Percentiles rank a stretch among this genome's conserved stretches.
Conservation (phyloP, 2,888 invertebrate species). For the Trachelus iudaicus region DNA sequence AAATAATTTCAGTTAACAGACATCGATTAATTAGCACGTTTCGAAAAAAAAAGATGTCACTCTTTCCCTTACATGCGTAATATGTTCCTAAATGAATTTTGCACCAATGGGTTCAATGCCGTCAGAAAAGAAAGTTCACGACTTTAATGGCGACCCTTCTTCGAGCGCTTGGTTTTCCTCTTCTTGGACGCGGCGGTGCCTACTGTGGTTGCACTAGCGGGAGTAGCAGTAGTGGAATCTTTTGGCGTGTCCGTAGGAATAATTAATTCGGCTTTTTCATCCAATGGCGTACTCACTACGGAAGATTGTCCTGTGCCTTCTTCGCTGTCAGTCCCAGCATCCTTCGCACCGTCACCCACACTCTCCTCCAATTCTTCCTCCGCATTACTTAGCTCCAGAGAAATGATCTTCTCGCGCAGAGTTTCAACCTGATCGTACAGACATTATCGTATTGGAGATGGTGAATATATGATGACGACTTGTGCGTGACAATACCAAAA, state of each 20-base stretch:
- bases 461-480: not conserved
- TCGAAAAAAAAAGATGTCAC: not conserved
- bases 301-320: conserved; percentile 62
- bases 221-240: conserved; percentile 64
- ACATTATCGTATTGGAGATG: conserved; percentile 15
- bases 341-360: conserved; percentile 56
- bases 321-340: conserved; percentile 59
- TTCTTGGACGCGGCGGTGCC: conserved; percentile 57
- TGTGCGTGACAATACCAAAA: not conserved
- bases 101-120: not conserved
- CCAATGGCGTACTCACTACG: conserved; percentile 60
- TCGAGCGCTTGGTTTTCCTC: conserved; percentile 69
- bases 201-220: conserved; percentile 37
- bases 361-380: conserved; percentile 69
- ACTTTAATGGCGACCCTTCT: conserved; percentile 68
- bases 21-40: not conserved
- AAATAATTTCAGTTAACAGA: not conserved
- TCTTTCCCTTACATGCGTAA: not conserved
- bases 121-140: not conserved
- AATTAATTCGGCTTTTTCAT: conserved; percentile 68
- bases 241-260: conserved; percentile 69
- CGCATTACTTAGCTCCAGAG: conserved; percentile 82
- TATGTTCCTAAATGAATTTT: not conserved
- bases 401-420: conserved; percentile 90
- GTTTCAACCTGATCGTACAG: conserved; percentile 80